phyloP scores from a whole-genome alignment of 2,113 vertebrate species.

The Peromyscus leucopus region DNA sequence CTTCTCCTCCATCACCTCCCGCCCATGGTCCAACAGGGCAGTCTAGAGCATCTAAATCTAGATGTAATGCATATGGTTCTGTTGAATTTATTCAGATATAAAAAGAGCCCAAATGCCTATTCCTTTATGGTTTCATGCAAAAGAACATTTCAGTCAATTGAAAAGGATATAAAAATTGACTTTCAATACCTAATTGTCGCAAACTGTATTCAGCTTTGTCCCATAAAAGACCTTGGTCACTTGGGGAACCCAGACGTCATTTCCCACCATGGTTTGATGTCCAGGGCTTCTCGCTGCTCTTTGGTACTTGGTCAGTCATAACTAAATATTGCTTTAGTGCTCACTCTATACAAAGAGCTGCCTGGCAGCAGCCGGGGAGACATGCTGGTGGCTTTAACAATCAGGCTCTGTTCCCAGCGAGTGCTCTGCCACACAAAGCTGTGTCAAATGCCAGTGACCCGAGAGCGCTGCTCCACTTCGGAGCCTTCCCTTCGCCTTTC shows the following conservation, averaged over 20 bases:
- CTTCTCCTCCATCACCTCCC: conserved; percentile 19
- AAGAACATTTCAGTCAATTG: conserved; percentile 59
- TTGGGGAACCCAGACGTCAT: conserved; percentile 38
- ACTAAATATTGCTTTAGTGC: conserved; percentile 79
- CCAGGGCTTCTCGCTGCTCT: conserved; percentile 47
- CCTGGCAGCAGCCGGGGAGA: conserved; percentile 68
- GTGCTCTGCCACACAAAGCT: neutral
- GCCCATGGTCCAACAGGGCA: neutral
- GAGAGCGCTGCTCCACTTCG: conserved; percentile 5
- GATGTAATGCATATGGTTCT: neutral
- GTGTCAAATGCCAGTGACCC: conserved; percentile 58
- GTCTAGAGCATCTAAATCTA: neutral
- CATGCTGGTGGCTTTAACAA: conserved; percentile 58
- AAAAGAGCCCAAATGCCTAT: conserved; percentile 41
- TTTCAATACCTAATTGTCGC: conserved; percentile 56
- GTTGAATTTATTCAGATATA: conserved; percentile 64
- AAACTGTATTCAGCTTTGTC: conserved; percentile 55
- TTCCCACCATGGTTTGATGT: conserved; percentile 64
- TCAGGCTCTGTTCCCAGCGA: conserved; percentile 59
- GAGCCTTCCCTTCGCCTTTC: neutral
- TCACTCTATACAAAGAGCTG: conserved; percentile 68
- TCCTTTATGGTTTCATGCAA: conserved; percentile 65
- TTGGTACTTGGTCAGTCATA: conserved; percentile 59
- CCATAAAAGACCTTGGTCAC: conserved; percentile 48
- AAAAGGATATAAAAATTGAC: conserved; percentile 5